phyloP scores from a whole-genome alignment of 2,797 vertebrate species.

The Ceryle rudis region DNA sequence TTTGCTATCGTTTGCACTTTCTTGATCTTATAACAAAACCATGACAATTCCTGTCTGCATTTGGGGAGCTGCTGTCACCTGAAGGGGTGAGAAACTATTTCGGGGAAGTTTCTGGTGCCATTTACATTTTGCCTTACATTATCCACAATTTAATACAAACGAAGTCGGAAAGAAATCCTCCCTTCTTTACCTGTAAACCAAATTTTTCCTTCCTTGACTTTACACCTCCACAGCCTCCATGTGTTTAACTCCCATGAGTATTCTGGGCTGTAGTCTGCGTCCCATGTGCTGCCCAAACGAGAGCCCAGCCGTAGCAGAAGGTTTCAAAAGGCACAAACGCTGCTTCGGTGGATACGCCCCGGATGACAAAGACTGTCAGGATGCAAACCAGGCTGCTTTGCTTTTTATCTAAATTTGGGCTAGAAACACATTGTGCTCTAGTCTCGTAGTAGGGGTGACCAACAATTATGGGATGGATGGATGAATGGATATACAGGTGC shows the following conservation, averaged over 20 bases:
- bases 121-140: not conserved
- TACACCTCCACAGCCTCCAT: not conserved
- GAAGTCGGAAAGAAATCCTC: not conserved
- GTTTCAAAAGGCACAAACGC: not conserved
- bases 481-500: not conserved
- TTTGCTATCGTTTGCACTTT: not conserved
- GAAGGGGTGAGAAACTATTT: not conserved
- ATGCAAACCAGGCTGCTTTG: not conserved
- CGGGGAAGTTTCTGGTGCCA: not conserved
- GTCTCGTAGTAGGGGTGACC: not conserved
- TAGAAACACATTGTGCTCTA: not conserved
- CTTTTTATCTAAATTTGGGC: not conserved
- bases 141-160: not conserved
- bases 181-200: not conserved
- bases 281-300: not conserved
- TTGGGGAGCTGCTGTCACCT: not conserved
- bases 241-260: not conserved
- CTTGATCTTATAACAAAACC: not conserved
- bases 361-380: not conserved
- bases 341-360: rapidly evolving
- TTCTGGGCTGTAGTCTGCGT: not conserved
- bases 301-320: not conserved
- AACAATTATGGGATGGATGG: not conserved
- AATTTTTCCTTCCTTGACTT: not conserved
- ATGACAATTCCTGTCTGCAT: not conserved